A percentile compares a stretch with the other conserved stretches of the same genome.
Evolutionary conservation across 2,888 invertebrate species (phyloP).

Genomic region (Lapara coniferarum): DNA sequence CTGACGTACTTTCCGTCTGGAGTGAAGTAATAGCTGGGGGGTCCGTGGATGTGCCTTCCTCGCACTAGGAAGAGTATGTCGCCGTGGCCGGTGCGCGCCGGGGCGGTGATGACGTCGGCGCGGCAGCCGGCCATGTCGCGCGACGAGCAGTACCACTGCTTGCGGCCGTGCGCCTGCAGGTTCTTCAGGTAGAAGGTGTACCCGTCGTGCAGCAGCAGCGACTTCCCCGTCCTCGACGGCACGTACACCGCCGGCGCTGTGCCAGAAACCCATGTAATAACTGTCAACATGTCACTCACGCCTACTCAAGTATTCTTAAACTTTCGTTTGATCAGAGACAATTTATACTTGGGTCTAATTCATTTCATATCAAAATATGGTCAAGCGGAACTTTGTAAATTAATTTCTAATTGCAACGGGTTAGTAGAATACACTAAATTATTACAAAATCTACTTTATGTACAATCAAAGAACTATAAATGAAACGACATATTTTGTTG

Average conservation of each 20-base stretch:
- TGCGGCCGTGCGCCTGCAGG: constrained; percentile 74
- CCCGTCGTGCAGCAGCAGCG: constrained; percentile 73
- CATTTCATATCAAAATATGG: background rate
- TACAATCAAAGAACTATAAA: no score
- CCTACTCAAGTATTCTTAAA: constrained; percentile 12
- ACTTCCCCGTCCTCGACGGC: constrained; percentile 80
- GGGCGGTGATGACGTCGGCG: constrained; percentile 78
- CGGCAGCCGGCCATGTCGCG: constrained; percentile 79
- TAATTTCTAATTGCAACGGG: constrained; percentile 14
- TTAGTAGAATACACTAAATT: no score
- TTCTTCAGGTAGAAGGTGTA: constrained; percentile 81
- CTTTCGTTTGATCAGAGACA: constrained; percentile 26
- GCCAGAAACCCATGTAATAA: constrained; percentile 22
- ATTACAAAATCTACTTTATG: no score
- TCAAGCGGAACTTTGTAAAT: constrained; percentile 23
- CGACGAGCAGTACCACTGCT: constrained; percentile 81
- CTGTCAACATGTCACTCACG: background rate
- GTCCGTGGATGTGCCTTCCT: constrained; percentile 75
- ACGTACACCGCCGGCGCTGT: constrained; percentile 76
- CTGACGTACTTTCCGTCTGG: constrained; percentile 78
- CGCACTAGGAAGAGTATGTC: constrained; percentile 76
- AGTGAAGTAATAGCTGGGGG: constrained; percentile 77
- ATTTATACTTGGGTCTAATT: background rate
- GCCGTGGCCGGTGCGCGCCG: constrained; percentile 58
- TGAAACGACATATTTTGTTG: no score